These are phyloP conservation scores for Trissolcus basalis DNA, from an alignment of 1,140 invertebrate species.

Conservation along the genomic window DNA sequence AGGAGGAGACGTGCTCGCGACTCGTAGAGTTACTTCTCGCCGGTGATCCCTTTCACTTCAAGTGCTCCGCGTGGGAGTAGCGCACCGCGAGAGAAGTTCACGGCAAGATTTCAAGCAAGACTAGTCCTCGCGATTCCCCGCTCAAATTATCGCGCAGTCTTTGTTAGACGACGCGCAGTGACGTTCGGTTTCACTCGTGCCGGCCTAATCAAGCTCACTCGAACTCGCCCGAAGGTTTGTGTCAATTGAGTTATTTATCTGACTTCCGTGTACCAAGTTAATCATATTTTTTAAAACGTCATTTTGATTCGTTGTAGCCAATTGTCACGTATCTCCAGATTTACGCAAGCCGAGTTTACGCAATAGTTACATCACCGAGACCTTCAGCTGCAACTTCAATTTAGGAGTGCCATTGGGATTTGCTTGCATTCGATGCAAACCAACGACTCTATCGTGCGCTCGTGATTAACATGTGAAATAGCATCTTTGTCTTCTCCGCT, in stretches of 20 bases:
- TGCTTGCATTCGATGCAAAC: not conserved
- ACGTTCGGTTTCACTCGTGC: slow-evolving; percentile 31
- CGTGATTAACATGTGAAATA: no score
- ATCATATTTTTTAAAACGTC: no score
- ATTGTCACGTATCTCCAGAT: slow-evolving; percentile 37
- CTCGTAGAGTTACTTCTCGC: slow-evolving; percentile 5
- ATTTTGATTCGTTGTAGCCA: not conserved
- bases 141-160: slow-evolving; percentile 49
- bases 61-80: slow-evolving; percentile 67
- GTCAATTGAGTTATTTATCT: not conserved
- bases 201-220: not conserved
- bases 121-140: slow-evolving; percentile 59
- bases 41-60: slow-evolving; percentile 68
- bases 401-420: slow-evolving; percentile 13
- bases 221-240: not conserved
- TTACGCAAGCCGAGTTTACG: slow-evolving; percentile 43
- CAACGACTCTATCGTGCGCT: no score
- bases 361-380: slow-evolving; percentile 38
- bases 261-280: no score
- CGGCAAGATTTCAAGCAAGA: slow-evolving; percentile 64
- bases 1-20: no score
- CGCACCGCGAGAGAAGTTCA: slow-evolving; percentile 58
- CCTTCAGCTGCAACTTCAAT: slow-evolving; percentile 29
- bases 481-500: no score
- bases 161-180: slow-evolving; percentile 41